Evolutionary conservation across 2,797 vertebrate species (phyloP), one percentile per base, ranked within the genome.

Genomic region (Mionectes olivaceus): DNA sequence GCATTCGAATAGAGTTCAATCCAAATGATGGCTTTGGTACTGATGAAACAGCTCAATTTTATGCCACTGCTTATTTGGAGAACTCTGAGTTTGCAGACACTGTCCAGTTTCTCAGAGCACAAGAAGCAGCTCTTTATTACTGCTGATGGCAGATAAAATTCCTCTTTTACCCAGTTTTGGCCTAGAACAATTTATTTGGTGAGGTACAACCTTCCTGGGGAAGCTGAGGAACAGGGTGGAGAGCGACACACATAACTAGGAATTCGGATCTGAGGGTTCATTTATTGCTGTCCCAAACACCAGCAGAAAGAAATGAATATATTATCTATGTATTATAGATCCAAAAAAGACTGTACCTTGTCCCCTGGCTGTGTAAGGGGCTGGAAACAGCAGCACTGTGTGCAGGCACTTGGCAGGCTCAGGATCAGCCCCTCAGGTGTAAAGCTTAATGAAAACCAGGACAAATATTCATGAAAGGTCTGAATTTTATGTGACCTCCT

Each of bases 401-500:
- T 5, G 37, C 12, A 60, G 61, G 71, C 32, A 6, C 52, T 19
- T 15, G 0, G 10, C 1, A 10, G 18, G 44, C 2, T 39, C 41
- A 2, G 19, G 50, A 59, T 50, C 74, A 64, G 30, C 19, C 32
- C 74, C 47, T 43, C 49, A 25, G 84, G 28, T 74, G 70, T 22
- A 16, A 65, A 77, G 68, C 68, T 69, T 30, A 30, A 19, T 23
- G 13, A 74, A 83, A 75, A 71, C 69, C 76, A 49, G 73, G 55
- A 71, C 68, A 69, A 89, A 89, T 92, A 89, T 92, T 95, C 79
- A 61, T 71, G 76, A 18, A 60, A 80, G 87, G 37, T 78, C 87
- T 94, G 93, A 19, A 4, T 92, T 88, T 71, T 16, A 1, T 22
- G 75, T 95, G 96, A 96, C 94, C 95, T 92, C 91, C 55, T 95